A percentile compares a stretch with the other conserved stretches of the same genome.
Conservation (phyloP, 2,113 vertebrate species). For the Recurvirostra avosetta region DNA sequence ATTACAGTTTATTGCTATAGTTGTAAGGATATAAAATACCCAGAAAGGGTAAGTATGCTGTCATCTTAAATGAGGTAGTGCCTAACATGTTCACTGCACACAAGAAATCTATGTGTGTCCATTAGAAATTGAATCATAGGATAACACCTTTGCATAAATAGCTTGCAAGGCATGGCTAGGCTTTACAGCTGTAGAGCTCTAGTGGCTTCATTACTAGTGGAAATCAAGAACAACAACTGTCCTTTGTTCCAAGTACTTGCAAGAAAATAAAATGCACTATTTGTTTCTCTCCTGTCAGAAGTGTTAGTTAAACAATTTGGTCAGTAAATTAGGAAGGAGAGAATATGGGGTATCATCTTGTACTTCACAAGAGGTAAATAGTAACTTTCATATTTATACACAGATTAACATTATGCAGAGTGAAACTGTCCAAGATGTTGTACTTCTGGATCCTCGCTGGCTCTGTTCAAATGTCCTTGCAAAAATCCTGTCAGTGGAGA, state of each 20-base stretch:
- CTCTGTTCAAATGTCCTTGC: conserved; percentile 89
- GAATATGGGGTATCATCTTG: fast-evolving
- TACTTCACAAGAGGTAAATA: neutral
- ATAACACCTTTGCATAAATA: neutral
- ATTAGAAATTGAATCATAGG: neutral
- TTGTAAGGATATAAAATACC: neutral
- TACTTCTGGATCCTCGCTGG: conserved; percentile 97
- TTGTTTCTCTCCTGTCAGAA: neutral
- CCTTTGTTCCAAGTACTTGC: neutral
- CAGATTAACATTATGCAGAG: conserved; percentile 99
- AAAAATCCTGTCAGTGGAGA: conserved; percentile 90
- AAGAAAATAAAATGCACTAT: neutral
- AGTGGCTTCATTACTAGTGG: neutral
- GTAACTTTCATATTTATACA: conserved; percentile 14
- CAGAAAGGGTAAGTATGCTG: neutral
- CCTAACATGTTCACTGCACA: neutral
- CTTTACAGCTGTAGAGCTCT: neutral
- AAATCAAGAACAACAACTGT: neutral
- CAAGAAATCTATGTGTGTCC: neutral
- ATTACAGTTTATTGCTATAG: neutral
- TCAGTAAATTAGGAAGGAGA: neutral
- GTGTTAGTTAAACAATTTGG: neutral
- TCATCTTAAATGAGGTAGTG: neutral
- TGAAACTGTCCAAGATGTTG: conserved; percentile 95
- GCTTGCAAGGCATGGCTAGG: neutral